Evolutionary conservation across 2,797 vertebrate genomes (phyloP).

Genomic region (Aeoliscus strigatus): DNA sequence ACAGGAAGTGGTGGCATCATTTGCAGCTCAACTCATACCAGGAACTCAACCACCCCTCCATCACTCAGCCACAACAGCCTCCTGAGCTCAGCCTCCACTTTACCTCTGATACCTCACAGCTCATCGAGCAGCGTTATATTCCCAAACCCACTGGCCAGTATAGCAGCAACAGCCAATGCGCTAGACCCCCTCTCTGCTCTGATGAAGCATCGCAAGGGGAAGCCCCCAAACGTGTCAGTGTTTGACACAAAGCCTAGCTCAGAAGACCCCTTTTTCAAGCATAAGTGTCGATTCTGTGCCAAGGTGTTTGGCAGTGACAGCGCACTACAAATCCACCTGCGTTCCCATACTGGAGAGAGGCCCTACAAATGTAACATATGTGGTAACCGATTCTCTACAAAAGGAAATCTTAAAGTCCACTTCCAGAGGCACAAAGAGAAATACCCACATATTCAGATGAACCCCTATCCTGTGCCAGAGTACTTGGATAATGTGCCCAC

Average conservation of each 20-base stretch:
- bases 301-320: conserved; percentile 99
- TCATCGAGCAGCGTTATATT: conserved; percentile 97
- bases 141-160: conserved; percentile 96
- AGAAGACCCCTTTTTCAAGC: conserved; percentile 98
- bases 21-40: conserved; percentile 75
- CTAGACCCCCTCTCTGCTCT: conserved; percentile 93
- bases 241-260: conserved; percentile 96
- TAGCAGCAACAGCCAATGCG: conserved; percentile 94
- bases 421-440: conserved; percentile 99
- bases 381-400: conserved; percentile 98
- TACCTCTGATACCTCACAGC: conserved; percentile 97
- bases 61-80: conserved; percentile 83
- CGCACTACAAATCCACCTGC: conserved; percentile 97
- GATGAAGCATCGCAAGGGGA: conserved; percentile 98
- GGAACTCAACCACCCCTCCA: conserved; percentile 82
- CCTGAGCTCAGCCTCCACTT: conserved; percentile 83
- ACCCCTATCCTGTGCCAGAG: conserved; percentile 98
- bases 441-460: conserved; percentile 99
- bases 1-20: conserved; percentile 60
- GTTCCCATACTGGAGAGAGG: conserved; percentile 96
- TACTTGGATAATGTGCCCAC: conserved; percentile 99
- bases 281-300: conserved; percentile 99
- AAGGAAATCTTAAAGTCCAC: conserved; percentile 98
- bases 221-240: conserved; percentile 96
- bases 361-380: conserved; percentile 99